Evolutionary conservation across 2,797 vertebrate species (phyloP), one percentile per base, ranked within the genome.

Genomic region (Sebastes cheni): DNA sequence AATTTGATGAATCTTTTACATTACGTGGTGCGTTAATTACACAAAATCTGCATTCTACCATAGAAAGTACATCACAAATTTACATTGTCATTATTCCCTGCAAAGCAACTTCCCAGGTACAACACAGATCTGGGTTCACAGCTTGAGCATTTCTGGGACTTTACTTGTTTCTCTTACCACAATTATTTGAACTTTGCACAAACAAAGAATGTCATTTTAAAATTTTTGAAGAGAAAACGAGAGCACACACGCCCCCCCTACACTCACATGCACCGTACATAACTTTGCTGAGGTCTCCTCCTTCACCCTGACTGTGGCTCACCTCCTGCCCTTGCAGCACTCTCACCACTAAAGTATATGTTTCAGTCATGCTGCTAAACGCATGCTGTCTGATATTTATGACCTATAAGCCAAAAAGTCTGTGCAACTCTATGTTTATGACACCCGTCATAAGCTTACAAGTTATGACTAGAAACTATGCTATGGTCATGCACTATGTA

Each of bases 311-410:
- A 79, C 73, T 83, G 32, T 2, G 9, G 84, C 75, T 91, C 84
- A 91, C 89, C 88, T 90, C 88, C 81, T 89, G 82, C 79, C 85
- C 90, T 85, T 60, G 22, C 72, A 75, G 66, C 60, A 27, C 80
- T 83, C 84, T 90, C 66, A 78, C 83, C 86, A 39, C 86, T 83
- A 77, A 93, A 93, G 71, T 91, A 88, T 62, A 89, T 91, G 85
- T 60, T 88, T 77, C 79, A 71, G 86, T 64, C 81, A 60, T 27
- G 76, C 72, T 69, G 77, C 79, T 82, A 75, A 90, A 82, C 27
- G 55, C 83, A 86, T 56, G 64, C 52, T 83, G 68, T 79, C 77
- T 86, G 83, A 91, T 87, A 91, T 93, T 89, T 87, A 86, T 71
- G 81, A 90, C 56, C 61, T 58, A 86, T 75, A 80, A 66, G 76